Base-by-base conservation (phyloP, 2,113 vertebrate genomes). In the Barbus barbus region DNA sequence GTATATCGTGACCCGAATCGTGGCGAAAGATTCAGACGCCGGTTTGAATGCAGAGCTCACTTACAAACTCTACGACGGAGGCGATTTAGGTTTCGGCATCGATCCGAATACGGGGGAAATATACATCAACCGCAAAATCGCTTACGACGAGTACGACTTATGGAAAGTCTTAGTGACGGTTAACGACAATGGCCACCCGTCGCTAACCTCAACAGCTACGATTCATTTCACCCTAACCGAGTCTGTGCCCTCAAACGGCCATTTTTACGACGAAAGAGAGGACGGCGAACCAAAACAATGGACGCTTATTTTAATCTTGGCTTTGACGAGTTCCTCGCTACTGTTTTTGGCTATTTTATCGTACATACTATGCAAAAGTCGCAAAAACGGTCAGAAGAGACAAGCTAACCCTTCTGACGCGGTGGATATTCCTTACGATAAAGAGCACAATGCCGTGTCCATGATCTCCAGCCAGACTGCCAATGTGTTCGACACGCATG, bases 341-440 rank as follows among this genome's bases (percentile, higher is more conserved):
- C 95, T 99, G 22, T 93, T 98, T 83, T 93, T 96, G 84, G 97
- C 97, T 89, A 94, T 99, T 92, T 95, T 97, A 86, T 97, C 97
- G 0, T 97, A 96, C 83, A 97, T 97, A 88, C 96, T 97, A 82
- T 99, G 97, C 92, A 96, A 9, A 26, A 71, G 96, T 91, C 95
- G 92, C 48, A 94, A 95, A 84, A 97, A 94, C 89, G 96, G 95
- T 84, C 95, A 96, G 87, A 96, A 93, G 1, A 90, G 91, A 84
- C 90, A 94, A 58, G 93, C 91, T 18, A 84, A 71, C 1, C 90
- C 87, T 33, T 89, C 90, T 3, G 90, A 93, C 9, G 89, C 92
- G 28, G 90, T 90, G 81, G 92, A 93, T 83, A 87, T 90, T 86
- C 94, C 95, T 75, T 92, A 94, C 82, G 86, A 95, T 85, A 96